Conservation (phyloP, 2,113 vertebrate species). For the Poecile atricapillus region DNA sequence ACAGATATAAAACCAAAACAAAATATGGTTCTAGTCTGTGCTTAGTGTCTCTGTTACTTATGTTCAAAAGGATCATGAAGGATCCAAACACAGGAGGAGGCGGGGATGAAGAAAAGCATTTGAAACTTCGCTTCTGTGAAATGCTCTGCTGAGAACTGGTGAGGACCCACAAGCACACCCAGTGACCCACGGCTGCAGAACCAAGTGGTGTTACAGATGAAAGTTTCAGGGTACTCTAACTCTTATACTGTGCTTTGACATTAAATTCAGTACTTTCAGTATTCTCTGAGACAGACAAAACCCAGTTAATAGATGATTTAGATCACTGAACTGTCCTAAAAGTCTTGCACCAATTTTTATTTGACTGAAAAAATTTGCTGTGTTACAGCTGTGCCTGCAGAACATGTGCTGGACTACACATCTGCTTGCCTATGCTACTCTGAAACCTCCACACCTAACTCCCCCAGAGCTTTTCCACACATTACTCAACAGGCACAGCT, state of each 20-base stretch:
- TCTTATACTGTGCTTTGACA: not conserved
- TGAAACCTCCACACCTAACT: not conserved
- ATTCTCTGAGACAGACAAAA: not conserved
- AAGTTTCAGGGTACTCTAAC: not conserved
- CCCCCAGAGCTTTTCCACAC: not conserved
- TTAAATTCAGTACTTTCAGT: not conserved
- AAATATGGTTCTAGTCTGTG: not conserved
- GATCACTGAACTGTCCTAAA: not conserved
- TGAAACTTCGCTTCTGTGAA: not conserved
- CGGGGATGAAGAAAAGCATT: not conserved
- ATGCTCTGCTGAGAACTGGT: accelerated
- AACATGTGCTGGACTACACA: not conserved
- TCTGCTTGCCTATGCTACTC: accelerated
- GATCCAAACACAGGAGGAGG: not conserved
- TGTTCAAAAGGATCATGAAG: not conserved
- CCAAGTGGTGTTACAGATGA: not conserved
- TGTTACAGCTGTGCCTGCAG: not conserved
- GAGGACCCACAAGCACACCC: accelerated
- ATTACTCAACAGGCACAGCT: not conserved
- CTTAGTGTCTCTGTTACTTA: not conserved
- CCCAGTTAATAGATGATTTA: not conserved
- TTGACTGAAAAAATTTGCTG: not conserved
- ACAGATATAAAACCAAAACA: not conserved
- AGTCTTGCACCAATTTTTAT: not conserved
- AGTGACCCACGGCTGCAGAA: accelerated